Conservation (phyloP, 2,113 vertebrate species). For the Pteropus alecto region DNA sequence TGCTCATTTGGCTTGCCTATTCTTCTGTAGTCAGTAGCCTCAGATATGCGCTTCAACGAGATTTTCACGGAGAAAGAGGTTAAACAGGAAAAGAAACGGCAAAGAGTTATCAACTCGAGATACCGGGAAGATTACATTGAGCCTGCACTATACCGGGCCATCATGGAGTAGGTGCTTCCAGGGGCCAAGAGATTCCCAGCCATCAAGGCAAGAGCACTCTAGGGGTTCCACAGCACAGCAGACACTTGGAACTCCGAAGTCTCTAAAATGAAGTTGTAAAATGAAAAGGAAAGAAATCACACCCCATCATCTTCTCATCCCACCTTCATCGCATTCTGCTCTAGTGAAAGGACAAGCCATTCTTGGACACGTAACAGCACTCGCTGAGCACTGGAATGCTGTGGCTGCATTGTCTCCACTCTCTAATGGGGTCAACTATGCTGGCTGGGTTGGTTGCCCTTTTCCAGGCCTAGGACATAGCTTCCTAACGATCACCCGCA, state of each 20-base stretch:
- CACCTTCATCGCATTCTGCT: constrained; percentile 23
- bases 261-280: constrained; percentile 68
- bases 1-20: constrained; percentile 29
- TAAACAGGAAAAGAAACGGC: constrained; percentile 94
- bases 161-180: constrained; percentile 93
- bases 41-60: constrained; percentile 98
- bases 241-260: constrained; percentile 75
- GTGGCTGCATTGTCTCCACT: neutral
- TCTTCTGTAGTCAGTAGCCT: constrained; percentile 92
- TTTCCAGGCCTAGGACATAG: constrained; percentile 45
- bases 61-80: constrained; percentile 94
- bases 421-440: neutral
- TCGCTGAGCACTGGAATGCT: constrained; percentile 39
- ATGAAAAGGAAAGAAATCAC: constrained; percentile 79
- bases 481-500: constrained; percentile 68
- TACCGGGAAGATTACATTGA: constrained; percentile 98
- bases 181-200: constrained; percentile 53
- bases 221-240: constrained; percentile 81
- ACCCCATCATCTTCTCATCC: constrained; percentile 59
- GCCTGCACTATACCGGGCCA: constrained; percentile 93
- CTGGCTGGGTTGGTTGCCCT: constrained; percentile 13
- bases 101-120: constrained; percentile 96
- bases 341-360: constrained; percentile 48
- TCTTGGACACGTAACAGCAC: constrained; percentile 35
- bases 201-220: constrained; percentile 60